Base-by-base conservation (phyloP, 2,113 vertebrate species). In the Scolopax mira region DNA sequence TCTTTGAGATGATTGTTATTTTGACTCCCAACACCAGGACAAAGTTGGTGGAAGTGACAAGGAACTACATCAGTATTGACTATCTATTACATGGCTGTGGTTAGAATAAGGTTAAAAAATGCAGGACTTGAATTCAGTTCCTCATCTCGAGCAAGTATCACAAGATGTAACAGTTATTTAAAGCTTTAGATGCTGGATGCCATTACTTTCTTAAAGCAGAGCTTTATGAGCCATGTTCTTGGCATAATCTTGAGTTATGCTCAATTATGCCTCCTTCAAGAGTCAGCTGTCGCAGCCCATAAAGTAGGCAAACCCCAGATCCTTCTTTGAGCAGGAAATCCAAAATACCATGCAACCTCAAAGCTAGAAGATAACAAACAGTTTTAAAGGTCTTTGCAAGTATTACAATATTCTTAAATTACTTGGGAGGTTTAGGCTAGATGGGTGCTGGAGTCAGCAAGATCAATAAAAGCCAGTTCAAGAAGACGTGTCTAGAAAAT, bases 261-360 rank as follows among this genome's bases (percentile, higher is more conserved):
- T 48, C 44, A 5, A 17, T 65, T 42, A 42, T 4, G 23, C 13
- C 60, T 41, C 51, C 65, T 78, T 65, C 18, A 57, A 57, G 54
- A 31, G 24, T 62, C 19, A 22, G 1, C 33, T 27, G 35, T 28
- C 2, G 0, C 39, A 18, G 11, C 28, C 66, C n/a, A 5, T 8
- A 27, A 82, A 19, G 72, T 2, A 25, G 61, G 24, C 31, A 39
- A 35, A 62, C 3, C 30, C 30, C 39, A 42, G 18, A 21, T 30
- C 27, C 25, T 24, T 22, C 14, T 75, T n/a, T 10, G 14, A 75
- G 44, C 23, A 30, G 69, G 55, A 81, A 84, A 80, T 66, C 58
- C 37, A 73, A 73, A 84, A 13, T 33, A 44, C 75, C 0, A 0
- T 35, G 31, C 17, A 55, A 27, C 27, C 49, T 58, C 35, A 80